Evolutionary conservation across 2,888 invertebrate species (phyloP).

Genomic region (Cheilosia pagana): DNA sequence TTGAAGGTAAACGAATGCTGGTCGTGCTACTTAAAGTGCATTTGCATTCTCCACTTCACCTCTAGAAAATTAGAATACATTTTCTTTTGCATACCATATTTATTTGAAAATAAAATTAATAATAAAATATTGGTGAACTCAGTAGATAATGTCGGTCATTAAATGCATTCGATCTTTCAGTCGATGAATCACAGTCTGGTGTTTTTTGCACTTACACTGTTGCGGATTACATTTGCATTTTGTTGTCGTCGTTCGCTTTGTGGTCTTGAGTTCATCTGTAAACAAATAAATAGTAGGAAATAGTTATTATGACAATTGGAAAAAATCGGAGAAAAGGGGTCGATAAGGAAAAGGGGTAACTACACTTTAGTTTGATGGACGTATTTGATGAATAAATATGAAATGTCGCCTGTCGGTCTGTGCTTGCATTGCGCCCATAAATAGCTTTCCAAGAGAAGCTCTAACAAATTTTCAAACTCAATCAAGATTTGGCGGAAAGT

Average conservation of each 20-base stretch:
- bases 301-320: neutral
- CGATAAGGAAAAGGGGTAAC: too few species aligned
- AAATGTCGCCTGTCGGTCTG: too few species aligned
- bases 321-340: too few species aligned
- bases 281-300: constrained; percentile 15
- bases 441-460: too few species aligned
- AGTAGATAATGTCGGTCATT: constrained; percentile 62
- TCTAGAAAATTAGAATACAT: neutral
- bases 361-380: too few species aligned
- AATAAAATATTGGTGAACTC: constrained; percentile 18
- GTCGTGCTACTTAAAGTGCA: neutral
- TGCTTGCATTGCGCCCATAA: too few species aligned
- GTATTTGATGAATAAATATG: too few species aligned
- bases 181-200: constrained; percentile 52
- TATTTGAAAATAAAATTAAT: constrained; percentile 36
- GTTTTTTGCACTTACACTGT: constrained; percentile 78
- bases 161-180: constrained; percentile 59
- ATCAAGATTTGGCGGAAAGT: too few species aligned
- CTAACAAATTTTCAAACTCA: too few species aligned
- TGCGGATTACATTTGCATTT: constrained; percentile 79
- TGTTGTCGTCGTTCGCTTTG: constrained; percentile 69
- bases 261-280: constrained; percentile 55
- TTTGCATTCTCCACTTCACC: neutral
- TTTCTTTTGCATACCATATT: constrained; percentile 18
- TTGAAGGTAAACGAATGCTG: neutral